Evolutionary conservation across 2,797 vertebrate species (phyloP).

Genomic region (Bovichtus diacanthus): DNA sequence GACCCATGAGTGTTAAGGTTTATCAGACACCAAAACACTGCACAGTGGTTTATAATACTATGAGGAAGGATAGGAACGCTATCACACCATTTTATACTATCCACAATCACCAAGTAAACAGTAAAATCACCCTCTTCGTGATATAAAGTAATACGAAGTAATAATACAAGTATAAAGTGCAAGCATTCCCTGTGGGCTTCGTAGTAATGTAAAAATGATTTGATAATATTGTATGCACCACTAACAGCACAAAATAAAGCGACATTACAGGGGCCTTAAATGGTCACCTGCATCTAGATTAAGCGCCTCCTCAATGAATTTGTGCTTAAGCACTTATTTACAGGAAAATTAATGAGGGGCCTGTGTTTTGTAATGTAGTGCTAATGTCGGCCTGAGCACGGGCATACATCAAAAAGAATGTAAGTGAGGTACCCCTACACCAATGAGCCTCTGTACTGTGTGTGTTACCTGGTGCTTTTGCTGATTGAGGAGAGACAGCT

Average conservation of each 20-base stretch:
- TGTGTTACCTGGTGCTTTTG: slow-evolving; percentile 91
- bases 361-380: not conserved
- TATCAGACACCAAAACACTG: not conserved
- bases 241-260: no score
- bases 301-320: not conserved
- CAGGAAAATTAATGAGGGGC: not conserved
- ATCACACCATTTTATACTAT: no score
- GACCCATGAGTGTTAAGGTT: not conserved
- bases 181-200: no score
- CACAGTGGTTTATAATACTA: not conserved
- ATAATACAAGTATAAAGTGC: no score
- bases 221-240: no score
- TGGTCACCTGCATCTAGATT: not conserved
- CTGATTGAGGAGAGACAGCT: slow-evolving; percentile 92
- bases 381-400: not conserved
- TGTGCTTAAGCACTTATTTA: not conserved
- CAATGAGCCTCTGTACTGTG: not conserved
- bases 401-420: not conserved
- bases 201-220: no score
- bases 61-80: no score
- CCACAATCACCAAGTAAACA: no score
- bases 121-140: no score
- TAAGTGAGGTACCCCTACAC: not conserved
- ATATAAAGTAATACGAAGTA: no score
- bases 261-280: no score